A percentile compares a stretch with the other conserved stretches of the same genome.
These are phyloP conservation scores for Iguana delicatissima DNA, from an alignment of 2,797 vertebrate genomes.

Conservation along the genomic window DNA sequence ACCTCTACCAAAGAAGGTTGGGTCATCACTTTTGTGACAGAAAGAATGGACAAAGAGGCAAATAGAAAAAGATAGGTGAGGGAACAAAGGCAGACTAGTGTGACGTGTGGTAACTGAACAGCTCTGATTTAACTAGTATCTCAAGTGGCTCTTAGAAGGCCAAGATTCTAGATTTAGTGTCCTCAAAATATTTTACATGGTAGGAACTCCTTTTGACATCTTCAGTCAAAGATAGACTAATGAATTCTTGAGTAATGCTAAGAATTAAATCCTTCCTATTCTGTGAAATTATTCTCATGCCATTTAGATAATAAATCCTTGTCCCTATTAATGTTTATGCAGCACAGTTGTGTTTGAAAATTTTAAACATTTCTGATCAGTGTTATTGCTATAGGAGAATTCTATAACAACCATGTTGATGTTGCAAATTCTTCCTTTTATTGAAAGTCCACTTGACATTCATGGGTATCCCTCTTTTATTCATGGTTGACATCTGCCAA, in stretches of 20 bases:
- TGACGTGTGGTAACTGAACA: neutral
- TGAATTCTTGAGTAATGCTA: neutral
- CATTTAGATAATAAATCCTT: slow-evolving; percentile 19
- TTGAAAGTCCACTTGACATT: slow-evolving; percentile 72
- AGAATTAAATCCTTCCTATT: slow-evolving; percentile 35
- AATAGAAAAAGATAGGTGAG: neutral
- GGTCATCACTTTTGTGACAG: neutral
- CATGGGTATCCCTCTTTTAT: slow-evolving; percentile 52
- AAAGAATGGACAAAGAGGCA: neutral
- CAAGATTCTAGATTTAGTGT: neutral
- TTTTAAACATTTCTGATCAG: slow-evolving; percentile 56
- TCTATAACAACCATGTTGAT: slow-evolving; percentile 67
- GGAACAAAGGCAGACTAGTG: neutral
- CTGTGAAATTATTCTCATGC: slow-evolving; percentile 25
- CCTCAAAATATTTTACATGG: slow-evolving; percentile 41
- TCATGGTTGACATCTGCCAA: slow-evolving; percentile 68
- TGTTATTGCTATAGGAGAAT: slow-evolving; percentile 63
- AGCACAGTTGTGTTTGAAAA: neutral
- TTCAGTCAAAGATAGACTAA: slow-evolving; percentile 32
- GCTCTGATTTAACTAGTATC: neutral
- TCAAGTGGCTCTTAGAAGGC: neutral
- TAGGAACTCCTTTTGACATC: slow-evolving; percentile 26
- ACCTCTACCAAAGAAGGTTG: neutral
- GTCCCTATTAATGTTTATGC: slow-evolving; percentile 4
- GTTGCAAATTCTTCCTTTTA: slow-evolving; percentile 66